Conservation (phyloP, 1,140 invertebrate genomes). For the Drosophila grimshawi region DNA sequence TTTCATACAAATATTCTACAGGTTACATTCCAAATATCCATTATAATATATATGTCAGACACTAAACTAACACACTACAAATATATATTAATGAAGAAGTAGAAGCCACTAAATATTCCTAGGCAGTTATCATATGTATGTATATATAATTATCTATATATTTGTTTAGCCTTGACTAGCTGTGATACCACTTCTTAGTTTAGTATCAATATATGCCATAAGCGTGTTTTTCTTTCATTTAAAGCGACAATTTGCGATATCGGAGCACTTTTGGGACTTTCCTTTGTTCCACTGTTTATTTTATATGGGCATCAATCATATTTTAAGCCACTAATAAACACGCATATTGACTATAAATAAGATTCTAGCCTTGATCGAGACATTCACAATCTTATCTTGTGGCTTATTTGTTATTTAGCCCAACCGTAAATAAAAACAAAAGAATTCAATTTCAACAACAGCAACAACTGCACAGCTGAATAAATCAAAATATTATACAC, state of each 20-base stretch:
- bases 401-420: conserved; percentile 18
- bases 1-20: conserved; percentile 12
- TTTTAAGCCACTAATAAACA: conserved; percentile 28
- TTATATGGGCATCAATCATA: conserved; percentile 35
- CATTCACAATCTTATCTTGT: conserved; percentile 56
- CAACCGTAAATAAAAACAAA: conserved; percentile 13
- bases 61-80: conserved; percentile 10
- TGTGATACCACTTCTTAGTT: background rate
- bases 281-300: conserved; percentile 11
- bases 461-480: conserved; percentile 37
- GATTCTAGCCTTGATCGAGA: background rate
- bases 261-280: conserved; percentile 12
- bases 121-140: conserved; percentile 21
- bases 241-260: conserved; percentile 18
- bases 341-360: conserved; percentile 34
- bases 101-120: conserved; percentile 10
- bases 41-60: conserved; percentile 1
- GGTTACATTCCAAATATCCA: conserved; percentile 32
- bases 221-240: conserved; percentile 37
- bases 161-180: conserved; percentile 16
- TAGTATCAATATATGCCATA: conserved; percentile 17
- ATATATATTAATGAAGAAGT: conserved; percentile 1
- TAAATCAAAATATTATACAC: conserved; percentile 60
- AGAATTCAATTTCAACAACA: background rate
- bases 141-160: background rate